These are phyloP conservation scores for Melinopterus prodromus DNA, from an alignment of 2,888 invertebrate genomes.

Conservation along the genomic window DNA sequence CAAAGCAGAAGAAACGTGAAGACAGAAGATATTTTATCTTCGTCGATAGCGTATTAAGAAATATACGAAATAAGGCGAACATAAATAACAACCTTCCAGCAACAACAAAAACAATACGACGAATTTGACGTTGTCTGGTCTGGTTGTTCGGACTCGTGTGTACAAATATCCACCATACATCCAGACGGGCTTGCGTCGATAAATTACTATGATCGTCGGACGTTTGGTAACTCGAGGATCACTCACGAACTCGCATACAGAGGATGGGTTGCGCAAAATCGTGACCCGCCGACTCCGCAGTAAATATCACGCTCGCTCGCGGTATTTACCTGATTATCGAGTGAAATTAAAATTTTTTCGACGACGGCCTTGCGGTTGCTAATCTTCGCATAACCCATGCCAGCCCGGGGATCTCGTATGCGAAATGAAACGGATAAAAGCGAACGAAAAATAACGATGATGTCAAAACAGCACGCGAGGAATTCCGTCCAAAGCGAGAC, in stretches of 20 bases:
- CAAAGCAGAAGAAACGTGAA: no score
- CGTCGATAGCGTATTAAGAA: no score
- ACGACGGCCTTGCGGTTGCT: background rate
- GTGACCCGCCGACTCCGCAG: background rate
- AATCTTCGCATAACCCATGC: background rate
- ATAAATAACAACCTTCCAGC: background rate
- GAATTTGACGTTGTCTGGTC: background rate
- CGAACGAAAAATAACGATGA: background rate
- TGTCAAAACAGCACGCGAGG: background rate
- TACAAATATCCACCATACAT: background rate
- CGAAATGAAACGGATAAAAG: background rate
- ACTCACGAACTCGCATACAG: background rate
- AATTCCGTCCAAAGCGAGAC: background rate
- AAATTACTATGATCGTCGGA: background rate
- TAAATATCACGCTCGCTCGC: background rate
- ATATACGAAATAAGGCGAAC: background rate
- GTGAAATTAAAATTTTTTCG: background rate
- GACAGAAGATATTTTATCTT: no score
- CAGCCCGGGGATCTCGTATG: background rate
- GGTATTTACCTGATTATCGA: background rate
- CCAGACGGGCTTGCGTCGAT: background rate
- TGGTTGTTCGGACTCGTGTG: background rate
- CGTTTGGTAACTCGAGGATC: background rate
- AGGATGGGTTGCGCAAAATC: background rate
- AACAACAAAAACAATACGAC: background rate